A percentile compares a stretch with the other conserved stretches of the same genome.
These are phyloP conservation scores for Tachystola acroxantha DNA, from an alignment of 2,888 invertebrate species.

Conservation along the genomic window DNA sequence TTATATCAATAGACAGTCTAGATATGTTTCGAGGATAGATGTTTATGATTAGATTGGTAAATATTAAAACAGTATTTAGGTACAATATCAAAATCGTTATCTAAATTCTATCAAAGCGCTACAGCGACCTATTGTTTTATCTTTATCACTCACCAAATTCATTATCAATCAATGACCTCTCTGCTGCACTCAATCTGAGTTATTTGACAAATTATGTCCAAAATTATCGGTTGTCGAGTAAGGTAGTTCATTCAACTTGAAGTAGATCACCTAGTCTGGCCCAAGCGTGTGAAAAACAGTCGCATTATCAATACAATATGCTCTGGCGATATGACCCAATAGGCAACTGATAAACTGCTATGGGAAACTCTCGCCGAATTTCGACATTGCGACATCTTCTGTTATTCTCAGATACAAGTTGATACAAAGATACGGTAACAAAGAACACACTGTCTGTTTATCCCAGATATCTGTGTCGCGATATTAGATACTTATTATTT, in stretches of 20 bases:
- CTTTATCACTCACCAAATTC: background rate
- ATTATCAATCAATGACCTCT: slow-evolving; percentile 45
- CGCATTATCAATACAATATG: slow-evolving; percentile 35
- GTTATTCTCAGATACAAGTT: slow-evolving; percentile 16
- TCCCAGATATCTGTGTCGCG: slow-evolving; percentile 20
- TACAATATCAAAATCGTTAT: no score
- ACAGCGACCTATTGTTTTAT: background rate
- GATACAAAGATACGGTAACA: slow-evolving; percentile 20
- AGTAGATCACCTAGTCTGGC: slow-evolving; percentile 36
- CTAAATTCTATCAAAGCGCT: no score
- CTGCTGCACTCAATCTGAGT: slow-evolving; percentile 8
- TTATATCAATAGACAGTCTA: no score
- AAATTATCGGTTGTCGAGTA: slow-evolving; percentile 32
- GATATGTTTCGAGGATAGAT: no score
- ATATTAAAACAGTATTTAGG: no score
- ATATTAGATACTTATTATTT: slow-evolving; percentile 1
- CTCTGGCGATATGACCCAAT: slow-evolving; percentile 41
- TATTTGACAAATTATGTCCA: slow-evolving; percentile 34
- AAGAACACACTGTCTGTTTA: slow-evolving; percentile 24
- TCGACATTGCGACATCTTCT: slow-evolving; percentile 42
- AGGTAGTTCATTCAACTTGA: slow-evolving; percentile 59
- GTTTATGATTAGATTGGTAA: no score
- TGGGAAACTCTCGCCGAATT: slow-evolving; percentile 39
- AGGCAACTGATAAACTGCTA: slow-evolving; percentile 43
- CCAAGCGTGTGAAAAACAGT: slow-evolving; percentile 47